Conservation (phyloP, 1,140 invertebrate genomes). For the Tetramorium parvispinum region DNA sequence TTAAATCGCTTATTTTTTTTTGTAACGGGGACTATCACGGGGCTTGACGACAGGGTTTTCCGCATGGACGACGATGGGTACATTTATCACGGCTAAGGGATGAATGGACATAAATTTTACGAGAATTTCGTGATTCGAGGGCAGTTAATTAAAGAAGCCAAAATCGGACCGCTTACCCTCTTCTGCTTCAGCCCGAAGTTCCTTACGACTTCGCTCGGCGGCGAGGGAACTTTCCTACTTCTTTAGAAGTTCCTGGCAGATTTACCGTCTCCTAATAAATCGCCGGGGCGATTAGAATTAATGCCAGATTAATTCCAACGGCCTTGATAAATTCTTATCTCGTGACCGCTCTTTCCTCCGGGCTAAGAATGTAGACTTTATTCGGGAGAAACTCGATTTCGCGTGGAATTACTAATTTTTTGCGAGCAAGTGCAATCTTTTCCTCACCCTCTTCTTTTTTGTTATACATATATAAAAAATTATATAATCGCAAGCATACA, state of each 20-base stretch:
- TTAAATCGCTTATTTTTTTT: not conserved
- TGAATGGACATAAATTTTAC: constrained; percentile 46
- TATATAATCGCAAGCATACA: not conserved
- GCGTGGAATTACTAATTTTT: constrained; percentile 36
- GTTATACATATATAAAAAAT: not conserved
- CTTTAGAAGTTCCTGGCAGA: constrained; percentile 64
- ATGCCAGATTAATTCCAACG: constrained; percentile 77
- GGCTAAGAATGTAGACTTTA: constrained; percentile 41
- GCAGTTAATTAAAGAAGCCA: constrained; percentile 62
- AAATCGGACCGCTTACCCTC: constrained; percentile 28
- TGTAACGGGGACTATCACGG: not conserved
- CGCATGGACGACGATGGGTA: constrained; percentile 42
- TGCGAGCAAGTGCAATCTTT: not conserved
- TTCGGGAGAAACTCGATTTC: constrained; percentile 33
- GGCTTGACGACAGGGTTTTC: constrained; percentile 1
- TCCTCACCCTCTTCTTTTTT: not conserved
- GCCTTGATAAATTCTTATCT: constrained; percentile 76
- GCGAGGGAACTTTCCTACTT: constrained; percentile 65
- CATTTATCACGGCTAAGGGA: constrained; percentile 36
- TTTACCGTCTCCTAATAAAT: constrained; percentile 72
- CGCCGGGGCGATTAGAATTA: constrained; percentile 74
- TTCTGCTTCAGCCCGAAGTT: constrained; percentile 26
- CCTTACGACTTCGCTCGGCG: constrained; percentile 39
- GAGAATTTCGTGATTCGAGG: constrained; percentile 38
- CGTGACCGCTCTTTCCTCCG: constrained; percentile 34